Percentiles rank a stretch among this genome's conserved stretches.
phyloP scores from a whole-genome alignment of 2,113 vertebrate genomes.

The Gymnogyps californianus region DNA sequence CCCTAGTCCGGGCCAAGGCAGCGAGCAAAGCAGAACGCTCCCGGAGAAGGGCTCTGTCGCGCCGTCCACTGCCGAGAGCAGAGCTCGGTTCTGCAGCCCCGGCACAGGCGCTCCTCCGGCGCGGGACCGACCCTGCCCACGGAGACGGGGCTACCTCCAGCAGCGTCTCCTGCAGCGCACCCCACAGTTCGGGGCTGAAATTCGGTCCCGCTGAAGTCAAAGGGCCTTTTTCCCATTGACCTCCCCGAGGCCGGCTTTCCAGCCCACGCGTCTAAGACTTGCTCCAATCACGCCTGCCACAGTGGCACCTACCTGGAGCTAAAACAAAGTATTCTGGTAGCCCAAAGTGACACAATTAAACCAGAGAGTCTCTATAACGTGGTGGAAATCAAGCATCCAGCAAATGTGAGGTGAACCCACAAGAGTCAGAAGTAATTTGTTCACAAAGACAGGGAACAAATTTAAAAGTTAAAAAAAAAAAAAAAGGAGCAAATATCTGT shows the following conservation, averaged over 20 bases:
- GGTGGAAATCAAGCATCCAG: slow-evolving; percentile 77
- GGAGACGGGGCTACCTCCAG: neutral
- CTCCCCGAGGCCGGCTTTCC: neutral
- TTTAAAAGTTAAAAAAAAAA: slow-evolving; percentile 62
- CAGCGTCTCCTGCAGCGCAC: neutral
- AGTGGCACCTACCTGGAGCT: slow-evolving; percentile 85
- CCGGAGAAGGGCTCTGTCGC: neutral
- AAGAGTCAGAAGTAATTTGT: slow-evolving; percentile 77
- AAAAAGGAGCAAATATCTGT: slow-evolving; percentile 68
- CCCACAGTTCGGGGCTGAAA: neutral
- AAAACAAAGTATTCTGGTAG: slow-evolving; percentile 91
- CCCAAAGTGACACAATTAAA: slow-evolving; percentile 76
- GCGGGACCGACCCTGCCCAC: neutral
- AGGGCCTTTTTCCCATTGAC: neutral
- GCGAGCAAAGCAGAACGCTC: neutral
- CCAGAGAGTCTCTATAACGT: slow-evolving; percentile 64
- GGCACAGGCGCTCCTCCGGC: neutral
- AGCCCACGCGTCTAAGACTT: neutral
- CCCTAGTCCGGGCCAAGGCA: neutral
- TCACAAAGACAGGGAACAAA: slow-evolving; percentile 85
- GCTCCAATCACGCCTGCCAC: slow-evolving; percentile 34
- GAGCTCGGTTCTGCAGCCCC: neutral
- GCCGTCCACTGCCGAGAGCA: rapidly evolving
- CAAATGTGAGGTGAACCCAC: slow-evolving; percentile 80
- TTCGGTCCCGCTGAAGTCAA: neutral